A percentile compares a stretch with the other conserved stretches of the same genome.
These are phyloP conservation scores for Hippocampus guttulatus DNA, from an alignment of 2,113 vertebrate species.

Conservation along the genomic window DNA sequence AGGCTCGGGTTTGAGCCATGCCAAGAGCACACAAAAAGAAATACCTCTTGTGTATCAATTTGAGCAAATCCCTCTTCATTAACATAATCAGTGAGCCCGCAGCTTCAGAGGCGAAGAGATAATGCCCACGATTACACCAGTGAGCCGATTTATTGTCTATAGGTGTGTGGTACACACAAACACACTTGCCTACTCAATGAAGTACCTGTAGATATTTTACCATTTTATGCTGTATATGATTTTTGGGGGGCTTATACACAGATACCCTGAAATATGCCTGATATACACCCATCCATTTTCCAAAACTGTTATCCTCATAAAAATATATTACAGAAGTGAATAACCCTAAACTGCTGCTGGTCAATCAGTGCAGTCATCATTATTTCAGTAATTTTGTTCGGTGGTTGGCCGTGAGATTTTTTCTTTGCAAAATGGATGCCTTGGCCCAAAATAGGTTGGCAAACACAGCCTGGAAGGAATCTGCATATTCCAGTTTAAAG, in stretches of 20 bases:
- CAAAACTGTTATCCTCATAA: too few species aligned
- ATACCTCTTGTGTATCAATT: constrained; percentile 25
- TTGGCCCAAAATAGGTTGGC: neutral
- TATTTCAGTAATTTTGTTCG: neutral
- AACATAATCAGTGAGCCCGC: constrained; percentile 36
- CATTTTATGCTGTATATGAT: neutral
- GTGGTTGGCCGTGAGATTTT: neutral
- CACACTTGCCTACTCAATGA: neutral
- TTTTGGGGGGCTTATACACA: neutral
- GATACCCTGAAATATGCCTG: too few species aligned
- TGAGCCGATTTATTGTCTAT: constrained; percentile 26
- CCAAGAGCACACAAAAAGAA: constrained; percentile 9
- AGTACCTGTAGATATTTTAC: neutral
- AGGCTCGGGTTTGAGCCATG: constrained; percentile 1
- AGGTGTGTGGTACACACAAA: neutral
- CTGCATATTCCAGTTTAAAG: neutral
- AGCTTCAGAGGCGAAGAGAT: constrained; percentile 25
- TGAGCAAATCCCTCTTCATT: constrained; percentile 34
- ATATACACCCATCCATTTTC: too few species aligned
- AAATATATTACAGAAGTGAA: too few species aligned
- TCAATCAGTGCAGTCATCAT: neutral
- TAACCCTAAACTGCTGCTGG: too few species aligned
- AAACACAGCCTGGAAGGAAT: neutral
- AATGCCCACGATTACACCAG: constrained; percentile 34
- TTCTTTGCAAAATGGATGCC: too few species aligned